phyloP scores from a whole-genome alignment of 2,888 invertebrate genomes.

The Herminia tarsipennalis region DNA sequence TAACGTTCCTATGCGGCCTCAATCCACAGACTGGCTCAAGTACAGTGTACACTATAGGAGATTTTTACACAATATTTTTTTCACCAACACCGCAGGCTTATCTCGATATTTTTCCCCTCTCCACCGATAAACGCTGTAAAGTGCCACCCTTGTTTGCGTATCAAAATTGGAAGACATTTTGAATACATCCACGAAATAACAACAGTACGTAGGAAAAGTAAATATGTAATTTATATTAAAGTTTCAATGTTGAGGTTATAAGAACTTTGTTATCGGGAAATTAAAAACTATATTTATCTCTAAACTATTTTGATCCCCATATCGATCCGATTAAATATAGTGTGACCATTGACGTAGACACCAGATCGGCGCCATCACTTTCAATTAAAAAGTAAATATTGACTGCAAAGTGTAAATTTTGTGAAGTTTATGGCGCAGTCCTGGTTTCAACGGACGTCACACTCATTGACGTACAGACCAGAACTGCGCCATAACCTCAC shows the following conservation, averaged over 20 bases:
- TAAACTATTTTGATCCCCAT: no score
- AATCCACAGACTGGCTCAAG: slow-evolving; percentile 14
- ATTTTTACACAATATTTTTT: slow-evolving; percentile 19
- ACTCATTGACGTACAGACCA: no score
- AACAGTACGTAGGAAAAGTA: not conserved
- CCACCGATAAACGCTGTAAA: slow-evolving; percentile 21
- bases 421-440: no score
- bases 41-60: slow-evolving; percentile 23
- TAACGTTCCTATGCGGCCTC: slow-evolving; percentile 26
- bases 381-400: no score
- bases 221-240: not conserved
- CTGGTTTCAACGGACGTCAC: no score
- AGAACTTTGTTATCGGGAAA: not conserved
- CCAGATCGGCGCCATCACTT: no score
- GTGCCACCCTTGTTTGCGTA: slow-evolving; percentile 26
- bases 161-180: slow-evolving; percentile 30
- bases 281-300: no score
- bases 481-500: no score
- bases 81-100: slow-evolving; percentile 18
- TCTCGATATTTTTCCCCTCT: slow-evolving; percentile 25
- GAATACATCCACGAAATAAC: slow-evolving; percentile 8
- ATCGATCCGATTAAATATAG: no score
- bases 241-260: not conserved
- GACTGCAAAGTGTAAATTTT: no score
- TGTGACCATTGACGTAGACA: no score